Evolutionary conservation across 2,797 vertebrate genomes (phyloP).

Genomic region (Myotis planiceps): DNA sequence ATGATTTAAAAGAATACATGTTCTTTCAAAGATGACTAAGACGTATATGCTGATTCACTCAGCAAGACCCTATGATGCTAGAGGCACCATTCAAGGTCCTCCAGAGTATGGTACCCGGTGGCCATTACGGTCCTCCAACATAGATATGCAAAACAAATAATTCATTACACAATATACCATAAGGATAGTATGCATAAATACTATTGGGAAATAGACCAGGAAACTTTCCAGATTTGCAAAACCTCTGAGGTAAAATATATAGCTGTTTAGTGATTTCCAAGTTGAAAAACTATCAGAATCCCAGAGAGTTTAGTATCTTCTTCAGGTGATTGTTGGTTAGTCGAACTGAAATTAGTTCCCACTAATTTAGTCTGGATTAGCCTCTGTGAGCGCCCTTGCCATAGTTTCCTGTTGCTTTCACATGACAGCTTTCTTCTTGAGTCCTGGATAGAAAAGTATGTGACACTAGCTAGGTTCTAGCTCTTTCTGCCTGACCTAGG

Average conservation of each 20-base stretch:
- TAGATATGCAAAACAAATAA: neutral
- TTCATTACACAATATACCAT: neutral
- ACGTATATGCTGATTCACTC: rapidly evolving
- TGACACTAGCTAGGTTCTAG: neutral
- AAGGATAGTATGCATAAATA: neutral
- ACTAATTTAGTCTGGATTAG: neutral
- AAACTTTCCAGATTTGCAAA: neutral
- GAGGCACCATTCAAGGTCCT: neutral
- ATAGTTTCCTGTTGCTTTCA: neutral
- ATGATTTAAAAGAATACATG: neutral
- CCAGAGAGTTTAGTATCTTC: neutral
- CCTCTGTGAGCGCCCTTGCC: neutral
- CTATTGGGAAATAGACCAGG: neutral
- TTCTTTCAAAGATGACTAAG: neutral
- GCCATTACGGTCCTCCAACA: rapidly evolving
- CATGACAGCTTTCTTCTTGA: neutral
- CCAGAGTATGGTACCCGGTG: rapidly evolving
- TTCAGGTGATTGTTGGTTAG: neutral
- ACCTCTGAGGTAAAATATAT: neutral
- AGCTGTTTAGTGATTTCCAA: neutral
- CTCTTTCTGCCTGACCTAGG: neutral
- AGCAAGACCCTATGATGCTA: neutral
- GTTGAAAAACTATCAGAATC: neutral
- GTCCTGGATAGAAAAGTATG: neutral
- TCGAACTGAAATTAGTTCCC: neutral